Percentiles rank a stretch among this genome's conserved stretches.
These are phyloP conservation scores for Tuta absoluta DNA, from an alignment of 2,888 invertebrate species.

Conservation along the genomic window DNA sequence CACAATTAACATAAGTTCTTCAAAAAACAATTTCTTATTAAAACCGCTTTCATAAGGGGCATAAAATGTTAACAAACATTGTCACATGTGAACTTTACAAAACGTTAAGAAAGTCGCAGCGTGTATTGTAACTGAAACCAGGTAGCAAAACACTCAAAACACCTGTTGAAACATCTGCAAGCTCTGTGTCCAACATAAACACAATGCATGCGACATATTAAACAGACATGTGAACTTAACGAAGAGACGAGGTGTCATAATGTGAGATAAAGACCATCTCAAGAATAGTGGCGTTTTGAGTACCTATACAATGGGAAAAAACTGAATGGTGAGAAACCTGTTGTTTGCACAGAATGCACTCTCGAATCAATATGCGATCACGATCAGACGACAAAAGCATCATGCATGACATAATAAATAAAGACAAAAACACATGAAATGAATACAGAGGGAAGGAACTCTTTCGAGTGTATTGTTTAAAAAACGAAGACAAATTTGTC, in stretches of 20 bases:
- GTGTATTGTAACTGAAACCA: not conserved
- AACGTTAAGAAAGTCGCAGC: not conserved
- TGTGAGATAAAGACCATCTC: too few species aligned
- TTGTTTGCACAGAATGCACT: slow-evolving; percentile 36
- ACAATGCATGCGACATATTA: slow-evolving; percentile 8
- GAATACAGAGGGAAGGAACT: slow-evolving; percentile 10
- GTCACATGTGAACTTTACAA: not conserved
- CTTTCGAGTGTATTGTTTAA: not conserved
- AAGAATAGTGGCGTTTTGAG: too few species aligned
- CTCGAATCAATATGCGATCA: slow-evolving; percentile 22
- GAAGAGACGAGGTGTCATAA: too few species aligned
- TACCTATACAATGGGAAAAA: slow-evolving; percentile 43
- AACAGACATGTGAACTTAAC: slow-evolving; percentile 25
- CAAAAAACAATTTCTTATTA: too few species aligned
- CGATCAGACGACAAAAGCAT: slow-evolving; percentile 23
- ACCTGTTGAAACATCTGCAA: slow-evolving; percentile 44
- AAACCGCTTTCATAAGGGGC: too few species aligned
- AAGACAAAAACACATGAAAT: slow-evolving; percentile 11
- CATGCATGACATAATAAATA: slow-evolving; percentile 24
- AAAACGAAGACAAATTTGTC: not conserved
- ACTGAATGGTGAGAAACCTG: slow-evolving; percentile 42
- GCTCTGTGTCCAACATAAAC: not conserved
- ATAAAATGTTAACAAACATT: not conserved
- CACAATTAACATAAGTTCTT: too few species aligned
- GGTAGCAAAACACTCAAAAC: slow-evolving; percentile 26